Evolutionary conservation across 2,888 invertebrate species (phyloP).

Genomic region (Dolichopus griseipennis): DNA sequence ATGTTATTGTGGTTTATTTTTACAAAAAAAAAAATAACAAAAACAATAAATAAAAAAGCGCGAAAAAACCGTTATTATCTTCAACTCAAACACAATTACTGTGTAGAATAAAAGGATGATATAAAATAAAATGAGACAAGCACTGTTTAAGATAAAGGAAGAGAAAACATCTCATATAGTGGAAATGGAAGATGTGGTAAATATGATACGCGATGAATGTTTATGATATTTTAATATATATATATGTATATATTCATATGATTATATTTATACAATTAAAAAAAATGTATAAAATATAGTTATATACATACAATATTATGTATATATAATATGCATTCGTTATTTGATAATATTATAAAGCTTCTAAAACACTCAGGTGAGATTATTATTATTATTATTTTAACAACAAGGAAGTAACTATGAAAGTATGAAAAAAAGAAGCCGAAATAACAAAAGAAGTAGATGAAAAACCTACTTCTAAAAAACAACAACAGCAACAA

Average conservation of each 20-base stretch:
- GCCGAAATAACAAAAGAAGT: no score
- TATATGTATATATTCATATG: no score
- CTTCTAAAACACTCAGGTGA: background rate
- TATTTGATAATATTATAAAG: background rate
- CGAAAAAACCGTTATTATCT: background rate
- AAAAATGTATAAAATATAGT: no score
- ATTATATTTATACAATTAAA: no score
- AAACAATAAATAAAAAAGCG: no score
- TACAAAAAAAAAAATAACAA: no score
- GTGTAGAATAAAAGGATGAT: background rate
- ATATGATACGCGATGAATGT: no score
- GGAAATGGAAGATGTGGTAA: no score
- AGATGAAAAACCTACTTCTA: no score
- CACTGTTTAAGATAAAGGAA: background rate
- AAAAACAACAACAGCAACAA: background rate
- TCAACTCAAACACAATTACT: background rate
- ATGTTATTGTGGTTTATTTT: background rate
- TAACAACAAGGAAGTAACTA: background rate
- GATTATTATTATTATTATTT: background rate
- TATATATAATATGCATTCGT: background rate
- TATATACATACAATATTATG: no score
- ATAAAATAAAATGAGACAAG: background rate
- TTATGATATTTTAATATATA: no score
- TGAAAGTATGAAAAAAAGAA: background rate
- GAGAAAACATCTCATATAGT: no score